phyloP scores from a whole-genome alignment of 2,797 vertebrate species.

The Phoxinus dragarum region DNA sequence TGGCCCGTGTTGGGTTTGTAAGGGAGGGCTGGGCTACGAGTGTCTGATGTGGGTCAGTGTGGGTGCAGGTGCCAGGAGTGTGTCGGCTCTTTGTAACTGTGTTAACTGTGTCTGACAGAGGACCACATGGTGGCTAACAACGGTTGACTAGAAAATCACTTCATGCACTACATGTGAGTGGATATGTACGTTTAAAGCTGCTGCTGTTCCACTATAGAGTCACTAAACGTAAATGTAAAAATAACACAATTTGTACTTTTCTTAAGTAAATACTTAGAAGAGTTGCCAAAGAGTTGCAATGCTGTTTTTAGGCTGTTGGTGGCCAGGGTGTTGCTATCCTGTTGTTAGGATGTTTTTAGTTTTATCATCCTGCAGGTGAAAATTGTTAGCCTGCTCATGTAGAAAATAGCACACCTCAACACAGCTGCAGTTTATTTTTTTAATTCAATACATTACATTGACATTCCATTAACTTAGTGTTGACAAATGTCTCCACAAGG shows the following conservation, averaged over 20 bases:
- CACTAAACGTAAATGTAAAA: neutral
- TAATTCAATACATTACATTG: neutral
- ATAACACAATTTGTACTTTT: neutral
- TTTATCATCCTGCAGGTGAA: neutral
- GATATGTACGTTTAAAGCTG: neutral
- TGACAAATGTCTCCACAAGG: no score
- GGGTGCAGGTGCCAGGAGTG: conserved; percentile 50
- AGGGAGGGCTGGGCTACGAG: conserved; percentile 4
- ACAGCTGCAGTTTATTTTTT: neutral
- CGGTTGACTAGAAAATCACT: conserved; percentile 28
- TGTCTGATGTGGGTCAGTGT: conserved; percentile 42
- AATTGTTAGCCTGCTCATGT: neutral
- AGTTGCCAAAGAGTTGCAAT: neutral
- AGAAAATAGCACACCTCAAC: neutral
- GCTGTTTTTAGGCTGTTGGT: neutral
- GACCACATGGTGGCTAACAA: conserved; percentile 27
- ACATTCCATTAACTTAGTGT: neutral
- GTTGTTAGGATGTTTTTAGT: neutral
- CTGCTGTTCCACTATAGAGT: neutral
- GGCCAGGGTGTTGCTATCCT: neutral
- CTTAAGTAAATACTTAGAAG: neutral
- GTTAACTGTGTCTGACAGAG: conserved; percentile 51
- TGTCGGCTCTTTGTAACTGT: conserved; percentile 55
- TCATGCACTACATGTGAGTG: neutral
- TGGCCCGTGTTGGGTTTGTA: conserved; percentile 28